Percentiles rank a stretch among this genome's conserved stretches.
These are phyloP conservation scores for Tor tambroides DNA, from an alignment of 2,113 vertebrate species.

Conservation along the genomic window DNA sequence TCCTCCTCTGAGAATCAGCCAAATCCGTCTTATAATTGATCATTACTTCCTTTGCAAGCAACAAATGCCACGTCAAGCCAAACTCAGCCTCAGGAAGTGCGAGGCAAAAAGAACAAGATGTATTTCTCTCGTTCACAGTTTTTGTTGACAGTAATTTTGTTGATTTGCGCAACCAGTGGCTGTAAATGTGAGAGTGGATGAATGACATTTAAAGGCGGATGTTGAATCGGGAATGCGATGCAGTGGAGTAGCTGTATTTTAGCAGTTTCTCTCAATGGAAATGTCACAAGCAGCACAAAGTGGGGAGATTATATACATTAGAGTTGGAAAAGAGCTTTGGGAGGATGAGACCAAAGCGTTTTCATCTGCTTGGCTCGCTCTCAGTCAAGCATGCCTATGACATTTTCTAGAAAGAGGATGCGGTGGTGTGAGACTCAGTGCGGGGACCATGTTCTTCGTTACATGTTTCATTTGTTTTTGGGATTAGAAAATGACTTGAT, in stretches of 20 bases:
- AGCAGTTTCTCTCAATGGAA: slow-evolving; percentile 41
- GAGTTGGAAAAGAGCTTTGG: slow-evolving; percentile 52
- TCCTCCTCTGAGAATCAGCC: slow-evolving; percentile 31
- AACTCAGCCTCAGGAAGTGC: background rate
- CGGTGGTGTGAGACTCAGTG: slow-evolving; percentile 47
- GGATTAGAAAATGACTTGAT: slow-evolving; percentile 1
- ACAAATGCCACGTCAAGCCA: background rate
- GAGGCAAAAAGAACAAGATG: background rate
- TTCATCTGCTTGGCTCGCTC: slow-evolving; percentile 65
- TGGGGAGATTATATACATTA: slow-evolving; percentile 48
- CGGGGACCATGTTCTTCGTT: background rate
- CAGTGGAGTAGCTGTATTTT: slow-evolving; percentile 31
- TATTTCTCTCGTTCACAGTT: slow-evolving; percentile 28
- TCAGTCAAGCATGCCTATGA: slow-evolving; percentile 70
- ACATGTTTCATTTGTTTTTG: background rate
- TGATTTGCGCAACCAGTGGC: background rate
- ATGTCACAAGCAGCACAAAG: slow-evolving; percentile 60
- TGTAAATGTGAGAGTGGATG: slow-evolving; percentile 28
- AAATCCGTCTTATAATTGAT: slow-evolving; percentile 17
- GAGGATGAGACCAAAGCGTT: slow-evolving; percentile 49
- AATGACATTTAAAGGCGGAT: slow-evolving; percentile 53
- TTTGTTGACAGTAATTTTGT: slow-evolving; percentile 13
- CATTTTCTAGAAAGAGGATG: slow-evolving; percentile 69
- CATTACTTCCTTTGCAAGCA: slow-evolving; percentile 13
- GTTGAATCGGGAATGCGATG: slow-evolving; percentile 39